phyloP scores from a whole-genome alignment of 2,888 invertebrate species.

The Panorpa germanica region DNA sequence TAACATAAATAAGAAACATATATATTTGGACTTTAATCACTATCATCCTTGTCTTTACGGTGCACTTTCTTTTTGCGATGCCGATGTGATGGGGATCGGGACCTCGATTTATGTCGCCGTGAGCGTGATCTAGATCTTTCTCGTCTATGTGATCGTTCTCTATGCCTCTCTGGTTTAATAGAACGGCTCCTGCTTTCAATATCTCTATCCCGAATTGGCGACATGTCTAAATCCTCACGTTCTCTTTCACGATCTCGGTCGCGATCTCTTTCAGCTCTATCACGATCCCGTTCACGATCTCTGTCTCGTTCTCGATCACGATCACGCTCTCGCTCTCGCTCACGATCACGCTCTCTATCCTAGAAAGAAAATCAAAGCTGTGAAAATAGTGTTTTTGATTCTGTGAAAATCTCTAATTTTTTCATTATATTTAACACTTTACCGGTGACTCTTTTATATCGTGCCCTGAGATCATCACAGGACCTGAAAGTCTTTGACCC shows the following conservation, averaged over 20 bases:
- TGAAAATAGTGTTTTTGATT: too few species aligned
- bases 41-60: constrained; percentile 56
- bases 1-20: constrained; percentile 7
- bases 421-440: too few species aligned
- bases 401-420: constrained; percentile 15
- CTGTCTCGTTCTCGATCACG: constrained; percentile 20
- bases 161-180: constrained; percentile 25
- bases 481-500: constrained; percentile 21
- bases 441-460: constrained; percentile 21
- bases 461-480: too few species aligned
- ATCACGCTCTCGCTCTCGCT: constrained; percentile 15
- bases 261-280: constrained; percentile 26
- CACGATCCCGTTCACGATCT: constrained; percentile 30
- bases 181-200: constrained; percentile 9
- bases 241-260: constrained; percentile 32
- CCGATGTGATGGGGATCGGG: constrained; percentile 46
- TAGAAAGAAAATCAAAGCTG: too few species aligned
- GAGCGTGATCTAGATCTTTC: constrained; percentile 34
- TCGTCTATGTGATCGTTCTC: constrained; percentile 46
- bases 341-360: constrained; percentile 20
- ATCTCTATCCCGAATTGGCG: constrained; percentile 15
- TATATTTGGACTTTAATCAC: constrained; percentile 28
- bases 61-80: constrained; percentile 47
- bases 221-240: constrained; percentile 10
- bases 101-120: constrained; percentile 48